These are phyloP conservation scores for Scolopax bukidnonensis DNA, from an alignment of 2,797 vertebrate genomes.

Conservation along the genomic window DNA sequence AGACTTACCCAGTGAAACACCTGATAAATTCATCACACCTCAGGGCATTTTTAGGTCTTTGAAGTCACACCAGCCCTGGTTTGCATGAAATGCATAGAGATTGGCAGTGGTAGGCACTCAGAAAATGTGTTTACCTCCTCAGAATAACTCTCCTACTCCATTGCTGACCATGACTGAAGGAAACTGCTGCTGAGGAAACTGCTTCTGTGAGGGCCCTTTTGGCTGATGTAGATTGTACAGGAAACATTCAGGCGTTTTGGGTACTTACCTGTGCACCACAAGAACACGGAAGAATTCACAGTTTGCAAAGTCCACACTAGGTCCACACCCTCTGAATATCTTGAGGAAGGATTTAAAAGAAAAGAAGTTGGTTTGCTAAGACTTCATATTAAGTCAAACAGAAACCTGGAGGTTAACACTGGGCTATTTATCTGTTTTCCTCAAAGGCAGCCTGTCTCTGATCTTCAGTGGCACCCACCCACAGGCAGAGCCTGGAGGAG, in stretches of 20 bases:
- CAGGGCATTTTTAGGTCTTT: background rate
- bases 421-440: background rate
- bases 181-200: background rate
- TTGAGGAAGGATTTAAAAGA: background rate
- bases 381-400: background rate
- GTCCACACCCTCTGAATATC: background rate
- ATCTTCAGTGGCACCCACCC: background rate
- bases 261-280: background rate
- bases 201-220: background rate
- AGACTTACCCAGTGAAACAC: background rate
- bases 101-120: background rate
- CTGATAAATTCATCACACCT: background rate
- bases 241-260: background rate
- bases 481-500: background rate
- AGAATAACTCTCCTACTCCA: background rate
- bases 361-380: background rate
- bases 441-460: background rate
- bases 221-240: background rate
- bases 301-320: background rate
- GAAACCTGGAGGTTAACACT: background rate
- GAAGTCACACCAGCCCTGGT: background rate
- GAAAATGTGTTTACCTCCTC: background rate
- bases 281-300: background rate
- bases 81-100: background rate
- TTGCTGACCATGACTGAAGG: background rate